A percentile compares a stretch with the other conserved stretches of the same genome.
These are phyloP conservation scores for Puma concolor DNA, from an alignment of 2,113 vertebrate species.

Conservation along the genomic window DNA sequence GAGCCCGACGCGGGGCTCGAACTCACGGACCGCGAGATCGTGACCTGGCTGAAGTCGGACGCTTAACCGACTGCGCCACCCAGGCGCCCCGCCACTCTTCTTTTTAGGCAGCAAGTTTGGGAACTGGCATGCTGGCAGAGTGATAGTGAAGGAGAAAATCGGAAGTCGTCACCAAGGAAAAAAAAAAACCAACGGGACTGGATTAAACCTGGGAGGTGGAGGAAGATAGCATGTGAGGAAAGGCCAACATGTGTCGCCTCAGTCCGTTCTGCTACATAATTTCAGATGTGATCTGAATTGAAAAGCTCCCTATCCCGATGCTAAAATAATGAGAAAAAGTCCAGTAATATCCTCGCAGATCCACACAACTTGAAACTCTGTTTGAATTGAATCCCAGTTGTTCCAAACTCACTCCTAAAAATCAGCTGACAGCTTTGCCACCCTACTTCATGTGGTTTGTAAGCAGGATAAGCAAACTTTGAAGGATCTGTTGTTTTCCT, in stretches of 20 bases:
- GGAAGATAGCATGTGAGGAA: neutral
- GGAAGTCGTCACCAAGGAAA: fast-evolving
- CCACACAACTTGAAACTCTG: neutral
- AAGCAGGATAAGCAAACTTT: conserved; percentile 57
- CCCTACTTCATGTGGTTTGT: neutral
- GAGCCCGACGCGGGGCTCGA: too few relatives aligned
- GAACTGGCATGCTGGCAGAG: neutral
- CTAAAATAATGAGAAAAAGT: neutral
- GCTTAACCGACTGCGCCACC: too few relatives aligned
- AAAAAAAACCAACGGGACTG: neutral
- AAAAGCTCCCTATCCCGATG: neutral
- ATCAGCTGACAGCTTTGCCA: neutral
- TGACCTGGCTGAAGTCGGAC: too few relatives aligned
- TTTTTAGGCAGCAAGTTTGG: neutral
- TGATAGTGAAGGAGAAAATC: neutral
- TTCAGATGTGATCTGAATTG: neutral
- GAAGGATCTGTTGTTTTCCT: conserved; percentile 68
- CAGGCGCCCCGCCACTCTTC: neutral
- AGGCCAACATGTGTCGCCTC: neutral
- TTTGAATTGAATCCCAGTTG: conserved; percentile 5
- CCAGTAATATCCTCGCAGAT: neutral
- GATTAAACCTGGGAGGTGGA: neutral
- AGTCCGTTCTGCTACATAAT: neutral
- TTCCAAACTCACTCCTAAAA: conserved; percentile 41
- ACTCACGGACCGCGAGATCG: too few relatives aligned